Base-by-base conservation (phyloP, 2,113 vertebrate species). In the Lates calcarifer region DNA sequence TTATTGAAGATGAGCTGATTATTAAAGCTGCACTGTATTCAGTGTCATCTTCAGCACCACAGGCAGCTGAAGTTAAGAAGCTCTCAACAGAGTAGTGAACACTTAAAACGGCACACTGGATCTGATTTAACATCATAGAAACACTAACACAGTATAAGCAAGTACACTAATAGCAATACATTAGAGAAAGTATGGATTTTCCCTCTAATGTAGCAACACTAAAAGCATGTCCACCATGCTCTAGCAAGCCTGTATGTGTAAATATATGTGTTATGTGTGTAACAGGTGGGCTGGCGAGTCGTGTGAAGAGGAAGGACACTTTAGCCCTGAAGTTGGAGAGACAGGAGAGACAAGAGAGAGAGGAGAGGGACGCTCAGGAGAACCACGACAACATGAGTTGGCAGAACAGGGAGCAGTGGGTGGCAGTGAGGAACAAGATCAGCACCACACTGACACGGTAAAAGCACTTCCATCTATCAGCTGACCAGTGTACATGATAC, bases 261-360 rank as follows among this genome's bases (percentile, higher is more conserved):
- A 45, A 15, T 35, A 3, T 17, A 5, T 47, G 11, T 5, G 15
- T 69, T 12, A 2, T 58, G 1, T 83, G 49, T 83, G 10, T 29
- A 10, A 8, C 67, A 99, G 98, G 95, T 90, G 94, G 95, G 0
- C 92, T 99, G 85, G 98, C 97, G 8, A 96, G 93, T 79, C 97
- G 95, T 47, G 97, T 99, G 62, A 97, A 95, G 87, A 96, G 98
- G 84, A 99, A 99, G 91, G 98, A 98, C 84, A 99, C 98, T 0
- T 82, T 99, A 0, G 98, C 97, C 2, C 94, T 98, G 84, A 99
- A 96, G 91, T 89, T 98, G 92, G 97, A 95, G 94, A 93, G 95
- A 63, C 77, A 81, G 12, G 76, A 22, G 28, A 35, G 55, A 29
- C 53, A 76, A 72, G 57, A 93, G 57, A 31, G 67, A 18, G 84